Percentiles rank a stretch among this genome's conserved stretches.
Evolutionary conservation across 2,797 vertebrate species (phyloP).

Genomic region (Silurus aristotelis): DNA sequence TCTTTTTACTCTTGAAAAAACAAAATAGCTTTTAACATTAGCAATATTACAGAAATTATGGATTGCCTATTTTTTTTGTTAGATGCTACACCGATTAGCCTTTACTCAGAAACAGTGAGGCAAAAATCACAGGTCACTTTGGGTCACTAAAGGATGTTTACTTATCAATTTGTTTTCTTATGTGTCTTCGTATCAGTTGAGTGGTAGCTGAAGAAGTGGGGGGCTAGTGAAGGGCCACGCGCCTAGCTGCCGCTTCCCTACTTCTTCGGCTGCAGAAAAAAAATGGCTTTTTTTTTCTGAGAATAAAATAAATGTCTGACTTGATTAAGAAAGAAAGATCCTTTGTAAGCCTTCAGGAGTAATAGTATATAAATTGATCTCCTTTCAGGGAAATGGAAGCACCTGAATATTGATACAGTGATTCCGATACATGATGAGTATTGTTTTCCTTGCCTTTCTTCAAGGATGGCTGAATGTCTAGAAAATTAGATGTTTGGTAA

Average conservation of each 20-base stretch:
- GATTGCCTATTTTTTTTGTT: not conserved
- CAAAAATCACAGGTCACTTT: not conserved
- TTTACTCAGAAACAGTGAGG: constrained; percentile 1
- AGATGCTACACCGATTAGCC: not conserved
- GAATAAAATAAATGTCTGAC: not conserved
- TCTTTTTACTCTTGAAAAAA: not conserved
- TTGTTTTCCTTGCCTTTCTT: constrained; percentile 7
- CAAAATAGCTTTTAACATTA: not conserved
- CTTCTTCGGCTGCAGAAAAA: not conserved
- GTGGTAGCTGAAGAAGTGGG: not conserved
- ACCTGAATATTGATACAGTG: constrained; percentile 12
- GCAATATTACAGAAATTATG: not conserved
- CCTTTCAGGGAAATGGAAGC: constrained; percentile 9
- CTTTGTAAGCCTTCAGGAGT: constrained; percentile 10
- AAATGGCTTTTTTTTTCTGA: not conserved
- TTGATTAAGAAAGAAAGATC: not conserved
- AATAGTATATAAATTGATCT: constrained; percentile 12
- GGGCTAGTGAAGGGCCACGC: not conserved
- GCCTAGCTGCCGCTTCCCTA: not conserved
- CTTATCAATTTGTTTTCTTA: not conserved
- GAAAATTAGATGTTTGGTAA: not conserved
- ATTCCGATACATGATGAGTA: not conserved
- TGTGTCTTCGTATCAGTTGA: not conserved
- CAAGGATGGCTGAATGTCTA: not conserved
- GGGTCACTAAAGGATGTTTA: not conserved